phyloP scores from a whole-genome alignment of 1,140 invertebrate genomes.

The Episyrphus balteatus region DNA sequence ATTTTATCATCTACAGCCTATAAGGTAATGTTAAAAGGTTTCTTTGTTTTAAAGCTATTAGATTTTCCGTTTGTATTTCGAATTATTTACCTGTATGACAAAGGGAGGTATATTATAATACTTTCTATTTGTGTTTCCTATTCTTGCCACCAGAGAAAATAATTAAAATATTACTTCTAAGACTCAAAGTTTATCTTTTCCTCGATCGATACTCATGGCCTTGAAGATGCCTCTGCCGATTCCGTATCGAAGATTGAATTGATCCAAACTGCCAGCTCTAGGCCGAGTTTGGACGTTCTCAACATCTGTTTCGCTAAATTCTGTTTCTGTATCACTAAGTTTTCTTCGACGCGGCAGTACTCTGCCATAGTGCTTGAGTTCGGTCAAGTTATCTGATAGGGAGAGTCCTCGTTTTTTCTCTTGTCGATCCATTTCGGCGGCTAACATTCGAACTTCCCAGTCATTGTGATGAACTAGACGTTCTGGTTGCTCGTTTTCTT shows the following conservation, averaged over 20 bases:
- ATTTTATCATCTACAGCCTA: too few relatives aligned
- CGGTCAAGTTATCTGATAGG: slow-evolving; percentile 18
- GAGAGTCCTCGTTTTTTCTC: slow-evolving; percentile 37
- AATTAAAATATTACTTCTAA: too few relatives aligned
- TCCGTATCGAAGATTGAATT: slow-evolving; percentile 33
- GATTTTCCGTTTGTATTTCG: too few relatives aligned
- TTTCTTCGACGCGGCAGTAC: slow-evolving; percentile 24
- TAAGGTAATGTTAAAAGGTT: too few relatives aligned
- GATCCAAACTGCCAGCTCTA: slow-evolving; percentile 30
- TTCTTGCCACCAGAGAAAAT: not conserved
- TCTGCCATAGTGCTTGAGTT: slow-evolving; percentile 21
- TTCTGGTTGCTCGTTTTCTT: slow-evolving; percentile 1
- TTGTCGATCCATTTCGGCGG: slow-evolving; percentile 53
- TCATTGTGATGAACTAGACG: slow-evolving; percentile 36
- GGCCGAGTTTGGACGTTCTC: slow-evolving; percentile 21
- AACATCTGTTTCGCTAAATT: slow-evolving; percentile 25
- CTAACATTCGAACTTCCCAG: slow-evolving; percentile 69
- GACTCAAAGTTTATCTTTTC: slow-evolving; percentile 36
- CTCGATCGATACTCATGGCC: slow-evolving; percentile 36
- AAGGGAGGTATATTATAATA: too few relatives aligned
- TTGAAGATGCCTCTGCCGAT: slow-evolving; percentile 32
- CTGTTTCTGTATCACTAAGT: slow-evolving; percentile 31
- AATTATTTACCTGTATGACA: too few relatives aligned
- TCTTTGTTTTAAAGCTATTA: too few relatives aligned
- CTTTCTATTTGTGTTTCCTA: too few relatives aligned